Conservation (phyloP, 2,888 invertebrate genomes). For the Brachypalpus laphriformis region DNA sequence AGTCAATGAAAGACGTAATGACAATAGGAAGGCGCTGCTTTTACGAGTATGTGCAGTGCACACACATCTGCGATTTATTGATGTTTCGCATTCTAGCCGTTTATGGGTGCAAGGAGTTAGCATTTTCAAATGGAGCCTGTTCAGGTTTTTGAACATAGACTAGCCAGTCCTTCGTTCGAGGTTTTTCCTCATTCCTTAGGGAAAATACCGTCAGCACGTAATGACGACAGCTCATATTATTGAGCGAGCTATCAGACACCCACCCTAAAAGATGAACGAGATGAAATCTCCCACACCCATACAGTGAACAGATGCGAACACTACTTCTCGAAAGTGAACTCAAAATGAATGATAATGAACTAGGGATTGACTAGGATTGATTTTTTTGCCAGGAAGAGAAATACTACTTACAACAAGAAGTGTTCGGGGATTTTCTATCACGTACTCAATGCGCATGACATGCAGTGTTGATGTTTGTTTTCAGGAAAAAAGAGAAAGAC, state of each 20-base stretch:
- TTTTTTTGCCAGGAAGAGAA: constrained; percentile 27
- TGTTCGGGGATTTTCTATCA: not conserved
- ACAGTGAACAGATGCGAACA: not conserved
- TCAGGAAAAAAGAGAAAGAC: not conserved
- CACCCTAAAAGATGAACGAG: not conserved
- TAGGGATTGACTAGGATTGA: constrained; percentile 1
- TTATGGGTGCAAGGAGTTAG: not conserved
- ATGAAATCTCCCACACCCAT: not conserved
- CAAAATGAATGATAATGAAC: constrained; percentile 24
- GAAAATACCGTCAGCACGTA: not conserved
- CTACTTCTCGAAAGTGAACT: not conserved
- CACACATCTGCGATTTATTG: constrained; percentile 28
- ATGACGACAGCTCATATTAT: not conserved
- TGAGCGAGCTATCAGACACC: not conserved
- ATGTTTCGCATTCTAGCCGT: not conserved
- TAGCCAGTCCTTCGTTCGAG: not conserved
- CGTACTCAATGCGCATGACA: constrained; percentile 6
- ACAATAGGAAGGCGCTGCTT: constrained; percentile 24
- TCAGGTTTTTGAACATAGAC: not conserved
- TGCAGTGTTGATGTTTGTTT: constrained; percentile 2
- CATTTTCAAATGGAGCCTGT: not conserved
- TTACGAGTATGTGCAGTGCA: not conserved
- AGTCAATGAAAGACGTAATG: not conserved
- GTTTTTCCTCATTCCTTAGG: not conserved
- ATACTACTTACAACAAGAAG: not conserved